Conservation (phyloP, 2,888 invertebrate genomes). For the Drosophila mettleri region DNA sequence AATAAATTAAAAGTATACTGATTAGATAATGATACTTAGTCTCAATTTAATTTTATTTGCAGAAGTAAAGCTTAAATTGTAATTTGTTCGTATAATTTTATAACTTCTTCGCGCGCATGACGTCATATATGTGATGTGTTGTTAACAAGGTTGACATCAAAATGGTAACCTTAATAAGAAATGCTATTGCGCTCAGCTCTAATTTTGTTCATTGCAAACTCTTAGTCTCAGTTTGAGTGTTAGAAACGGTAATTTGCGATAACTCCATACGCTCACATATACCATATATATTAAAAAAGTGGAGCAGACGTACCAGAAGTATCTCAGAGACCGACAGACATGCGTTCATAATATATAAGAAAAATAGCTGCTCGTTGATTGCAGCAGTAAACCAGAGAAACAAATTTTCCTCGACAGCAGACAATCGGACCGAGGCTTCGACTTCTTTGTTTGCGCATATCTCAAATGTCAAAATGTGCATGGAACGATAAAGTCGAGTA, state of each 20-base stretch:
- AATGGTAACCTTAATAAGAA: slow-evolving; percentile 9
- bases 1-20: not conserved
- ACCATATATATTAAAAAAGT: slow-evolving; percentile 18
- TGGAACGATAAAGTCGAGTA: slow-evolving; percentile 17
- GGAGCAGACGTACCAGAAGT: slow-evolving; percentile 1
- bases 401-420: slow-evolving; percentile 17
- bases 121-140: slow-evolving; percentile 2
- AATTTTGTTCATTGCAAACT: slow-evolving; percentile 21
- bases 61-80: no score
- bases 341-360: slow-evolving; percentile 19
- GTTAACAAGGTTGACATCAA: not conserved
- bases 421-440: slow-evolving; percentile 16
- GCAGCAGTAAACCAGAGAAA: slow-evolving; percentile 22
- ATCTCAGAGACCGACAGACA: slow-evolving; percentile 12
- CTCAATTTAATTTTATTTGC: no score
- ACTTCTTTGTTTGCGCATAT: slow-evolving; percentile 21
- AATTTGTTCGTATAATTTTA: no score
- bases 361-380: slow-evolving; percentile 46
- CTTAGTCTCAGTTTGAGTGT: slow-evolving; percentile 33
- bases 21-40: accelerated
- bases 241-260: slow-evolving; percentile 33
- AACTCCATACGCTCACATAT: slow-evolving; percentile 11
- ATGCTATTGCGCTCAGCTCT: slow-evolving; percentile 1
- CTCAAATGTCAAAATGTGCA: slow-evolving; percentile 29
- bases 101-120: no score